Evolutionary conservation across 2,113 vertebrate species (phyloP), one percentile per base, ranked within the genome.

Genomic region (Podarcis muralis): DNA sequence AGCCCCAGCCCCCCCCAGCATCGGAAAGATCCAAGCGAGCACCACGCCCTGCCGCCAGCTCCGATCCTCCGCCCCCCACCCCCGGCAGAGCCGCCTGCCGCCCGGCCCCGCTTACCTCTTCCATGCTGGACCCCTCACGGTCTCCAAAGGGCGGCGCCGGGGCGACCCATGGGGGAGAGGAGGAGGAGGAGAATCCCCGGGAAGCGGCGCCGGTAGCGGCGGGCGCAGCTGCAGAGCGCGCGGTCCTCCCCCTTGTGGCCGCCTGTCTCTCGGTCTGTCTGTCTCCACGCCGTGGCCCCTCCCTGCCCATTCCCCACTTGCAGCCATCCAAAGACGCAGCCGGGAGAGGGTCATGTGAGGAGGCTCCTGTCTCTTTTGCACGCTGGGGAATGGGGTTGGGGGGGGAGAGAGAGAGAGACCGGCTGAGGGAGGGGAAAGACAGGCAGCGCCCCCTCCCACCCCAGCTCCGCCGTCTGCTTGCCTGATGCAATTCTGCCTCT

Each of bases 321-420:
- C 59, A 35, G 87, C 81, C 87, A 68, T 83, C 87, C 87, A 88
- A 83, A 88, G 87, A 35, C 87, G 57, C 81, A 35, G 87, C 59
- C 72, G 15, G 37, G 37, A 76, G 71, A 53, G 81, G 87, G 74
- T 88, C 87, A 88, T 88, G 87, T 88, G 87, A 88, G 87, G 30
- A 71, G 80, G 27, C 81, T 83, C 71, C 69, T 32, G 80, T 76
- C 87, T 83, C 87, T 83, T 83, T 53, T 68, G 72, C 87, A 77
- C 72, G 81, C 74, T 53, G 81, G 71, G 30, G 87, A 68, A 32
- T 15, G 32, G 69, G 57, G 68, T 25, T 68, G 65, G 62, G 12
- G 18, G 8, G 53, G 69, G 69, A 1, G 18, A 16, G 23, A 74
- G 32, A 11, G 62, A 37, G 48, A 57, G 66, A 48, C n/a, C 18